A percentile compares a stretch with the other conserved stretches of the same genome.
These are phyloP conservation scores for Sesia apiformis DNA, from an alignment of 2,888 invertebrate genomes.

Conservation along the genomic window DNA sequence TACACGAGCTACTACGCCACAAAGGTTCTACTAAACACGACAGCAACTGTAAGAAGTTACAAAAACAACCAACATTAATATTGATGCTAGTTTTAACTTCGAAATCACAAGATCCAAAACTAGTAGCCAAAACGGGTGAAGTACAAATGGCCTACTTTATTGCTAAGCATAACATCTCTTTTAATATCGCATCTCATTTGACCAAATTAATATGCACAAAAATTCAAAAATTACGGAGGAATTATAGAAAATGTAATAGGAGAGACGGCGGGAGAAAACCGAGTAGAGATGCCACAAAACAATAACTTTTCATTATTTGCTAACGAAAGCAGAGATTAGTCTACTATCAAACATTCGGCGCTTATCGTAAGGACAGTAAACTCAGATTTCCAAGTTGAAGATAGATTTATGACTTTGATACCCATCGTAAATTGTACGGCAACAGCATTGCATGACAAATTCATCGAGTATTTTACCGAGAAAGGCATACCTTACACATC, in stretches of 20 bases:
- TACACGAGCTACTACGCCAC: too few species aligned
- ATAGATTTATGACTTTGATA: conserved; percentile 18
- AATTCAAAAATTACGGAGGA: conserved; percentile 13
- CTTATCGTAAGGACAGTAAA: conserved; percentile 11
- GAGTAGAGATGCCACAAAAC: conserved; percentile 10
- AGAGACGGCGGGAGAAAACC: neutral
- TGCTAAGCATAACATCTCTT: conserved; percentile 14
- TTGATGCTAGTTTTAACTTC: too few species aligned
- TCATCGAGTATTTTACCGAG: conserved; percentile 5
- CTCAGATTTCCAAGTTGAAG: conserved; percentile 15
- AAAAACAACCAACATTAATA: too few species aligned
- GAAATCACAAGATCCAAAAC: too few species aligned
- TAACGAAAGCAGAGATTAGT: conserved; percentile 16
- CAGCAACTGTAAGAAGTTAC: too few species aligned
- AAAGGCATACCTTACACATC: neutral
- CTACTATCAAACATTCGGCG: conserved; percentile 15
- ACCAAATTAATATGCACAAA: conserved; percentile 9
- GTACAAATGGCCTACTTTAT: conserved; percentile 14
- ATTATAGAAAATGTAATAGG: conserved; percentile 8
- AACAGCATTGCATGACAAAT: conserved; percentile 12
- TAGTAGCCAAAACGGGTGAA: conserved; percentile 14
- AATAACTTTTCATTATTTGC: conserved; percentile 14
- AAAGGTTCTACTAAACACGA: too few species aligned
- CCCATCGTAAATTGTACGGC: conserved; percentile 15
- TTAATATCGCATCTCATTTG: conserved; percentile 14